A percentile compares a stretch with the other conserved stretches of the same genome.
Conservation (phyloP, 2,888 invertebrate species). For the Carcina quercana region DNA sequence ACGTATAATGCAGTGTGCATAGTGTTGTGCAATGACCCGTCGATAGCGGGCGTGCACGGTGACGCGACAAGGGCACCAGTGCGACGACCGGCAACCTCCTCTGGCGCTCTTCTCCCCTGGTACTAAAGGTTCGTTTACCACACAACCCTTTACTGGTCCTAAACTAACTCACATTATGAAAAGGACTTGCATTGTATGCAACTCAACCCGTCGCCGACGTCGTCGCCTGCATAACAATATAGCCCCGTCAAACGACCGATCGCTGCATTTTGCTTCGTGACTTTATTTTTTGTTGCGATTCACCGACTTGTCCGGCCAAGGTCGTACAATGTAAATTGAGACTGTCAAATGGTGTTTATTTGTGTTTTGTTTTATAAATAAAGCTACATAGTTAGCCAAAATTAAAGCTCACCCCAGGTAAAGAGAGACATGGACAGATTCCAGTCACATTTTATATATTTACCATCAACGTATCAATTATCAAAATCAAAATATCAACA, state of each 20-base stretch:
- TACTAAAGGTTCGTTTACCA: constrained; percentile 52
- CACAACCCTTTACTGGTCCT: constrained; percentile 64
- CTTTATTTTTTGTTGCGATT: constrained; percentile 20
- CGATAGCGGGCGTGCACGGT: constrained; percentile 18
- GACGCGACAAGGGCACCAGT: constrained; percentile 39
- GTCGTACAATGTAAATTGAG: constrained; percentile 19
- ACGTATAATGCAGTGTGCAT: constrained; percentile 20
- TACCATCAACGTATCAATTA: too few species aligned
- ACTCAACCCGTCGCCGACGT: constrained; percentile 21
- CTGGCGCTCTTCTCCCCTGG: constrained; percentile 43
- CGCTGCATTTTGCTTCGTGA: constrained; percentile 19
- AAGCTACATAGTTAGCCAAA: too few species aligned
- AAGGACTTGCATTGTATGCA: constrained; percentile 41
- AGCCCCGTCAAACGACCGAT: constrained; percentile 13
- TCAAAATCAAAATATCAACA: too few species aligned
- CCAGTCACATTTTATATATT: too few species aligned
- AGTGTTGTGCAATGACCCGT: constrained; percentile 39
- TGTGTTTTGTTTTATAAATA: too few species aligned
- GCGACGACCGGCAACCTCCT: constrained; percentile 35
- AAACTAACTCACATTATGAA: constrained; percentile 34
- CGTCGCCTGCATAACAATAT: constrained; percentile 19
- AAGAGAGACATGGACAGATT: too few species aligned
- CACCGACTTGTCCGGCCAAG: constrained; percentile 22
- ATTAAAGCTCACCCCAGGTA: too few species aligned
- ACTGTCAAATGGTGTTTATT: constrained; percentile 7